Percentiles rank a stretch among this genome's conserved stretches.
Conservation (phyloP, 2,113 vertebrate genomes). For the Malurus melanocephalus region DNA sequence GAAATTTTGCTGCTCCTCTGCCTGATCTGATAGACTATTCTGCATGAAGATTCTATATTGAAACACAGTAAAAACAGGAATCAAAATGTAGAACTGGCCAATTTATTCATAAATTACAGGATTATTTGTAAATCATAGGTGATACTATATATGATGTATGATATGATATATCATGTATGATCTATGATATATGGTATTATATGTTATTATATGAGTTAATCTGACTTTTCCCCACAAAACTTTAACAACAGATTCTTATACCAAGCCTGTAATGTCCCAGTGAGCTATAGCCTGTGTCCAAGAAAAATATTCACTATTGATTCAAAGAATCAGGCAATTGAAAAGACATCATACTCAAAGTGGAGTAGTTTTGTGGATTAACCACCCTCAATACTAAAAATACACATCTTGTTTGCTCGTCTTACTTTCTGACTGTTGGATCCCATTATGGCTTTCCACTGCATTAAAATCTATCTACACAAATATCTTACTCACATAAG, state of each 20-base stretch:
- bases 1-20: background rate
- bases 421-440: background rate
- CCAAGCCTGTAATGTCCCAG: background rate
- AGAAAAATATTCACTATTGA: background rate
- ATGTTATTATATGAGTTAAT: background rate
- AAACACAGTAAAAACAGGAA: background rate
- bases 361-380: background rate
- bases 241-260: background rate
- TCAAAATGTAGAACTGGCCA: background rate
- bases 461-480: background rate
- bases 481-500: background rate
- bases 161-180: background rate
- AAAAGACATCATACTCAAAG: background rate
- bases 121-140: background rate
- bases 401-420: background rate
- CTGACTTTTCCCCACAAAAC: background rate
- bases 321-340: background rate
- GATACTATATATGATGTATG: background rate
- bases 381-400: background rate
- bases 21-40: background rate
- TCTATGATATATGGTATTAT: background rate
- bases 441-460: background rate
- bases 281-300: background rate
- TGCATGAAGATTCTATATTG: background rate
- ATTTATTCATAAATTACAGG: background rate